Evolutionary conservation across 1,140 invertebrate genomes (phyloP).

Genomic region (Drosophila ercepeae): DNA sequence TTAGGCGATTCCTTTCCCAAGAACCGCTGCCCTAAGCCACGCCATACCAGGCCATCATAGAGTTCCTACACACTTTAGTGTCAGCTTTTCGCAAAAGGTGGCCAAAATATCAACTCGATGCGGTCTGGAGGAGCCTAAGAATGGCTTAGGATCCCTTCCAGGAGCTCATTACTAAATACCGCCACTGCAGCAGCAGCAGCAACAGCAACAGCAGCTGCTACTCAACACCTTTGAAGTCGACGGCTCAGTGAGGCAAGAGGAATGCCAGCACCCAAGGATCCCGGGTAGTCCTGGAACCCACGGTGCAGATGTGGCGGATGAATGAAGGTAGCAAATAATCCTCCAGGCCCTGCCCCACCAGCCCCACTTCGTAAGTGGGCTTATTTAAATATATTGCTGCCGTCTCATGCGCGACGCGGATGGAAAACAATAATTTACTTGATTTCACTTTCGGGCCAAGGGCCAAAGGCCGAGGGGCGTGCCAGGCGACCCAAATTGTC

Average conservation of each 20-base stretch:
- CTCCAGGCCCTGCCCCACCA: slow-evolving; percentile 9
- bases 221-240: slow-evolving; percentile 62
- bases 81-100: slow-evolving; percentile 17
- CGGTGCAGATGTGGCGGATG: slow-evolving; percentile 31
- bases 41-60: no score
- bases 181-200: slow-evolving; percentile 13
- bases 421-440: slow-evolving; percentile 75
- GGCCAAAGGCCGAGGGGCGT: slow-evolving; percentile 1
- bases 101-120: slow-evolving; percentile 17
- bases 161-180: slow-evolving; percentile 70
- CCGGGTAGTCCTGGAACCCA: not conserved
- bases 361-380: slow-evolving; percentile 28
- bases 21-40: no score
- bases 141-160: slow-evolving; percentile 49
- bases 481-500: slow-evolving; percentile 27
- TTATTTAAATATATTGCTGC: slow-evolving; percentile 71
- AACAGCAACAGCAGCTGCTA: slow-evolving; percentile 46
- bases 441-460: slow-evolving; percentile 44
- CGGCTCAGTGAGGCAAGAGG: slow-evolving; percentile 8
- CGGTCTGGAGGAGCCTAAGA: slow-evolving; percentile 12
- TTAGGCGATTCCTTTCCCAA: not conserved
- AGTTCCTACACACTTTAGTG: not conserved
- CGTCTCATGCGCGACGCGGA: slow-evolving; percentile 19
- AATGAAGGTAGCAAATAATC: slow-evolving; percentile 21
- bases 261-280: slow-evolving; percentile 9